Base-by-base conservation (phyloP, 2,888 invertebrate species). In the Cotesia congregata region DNA sequence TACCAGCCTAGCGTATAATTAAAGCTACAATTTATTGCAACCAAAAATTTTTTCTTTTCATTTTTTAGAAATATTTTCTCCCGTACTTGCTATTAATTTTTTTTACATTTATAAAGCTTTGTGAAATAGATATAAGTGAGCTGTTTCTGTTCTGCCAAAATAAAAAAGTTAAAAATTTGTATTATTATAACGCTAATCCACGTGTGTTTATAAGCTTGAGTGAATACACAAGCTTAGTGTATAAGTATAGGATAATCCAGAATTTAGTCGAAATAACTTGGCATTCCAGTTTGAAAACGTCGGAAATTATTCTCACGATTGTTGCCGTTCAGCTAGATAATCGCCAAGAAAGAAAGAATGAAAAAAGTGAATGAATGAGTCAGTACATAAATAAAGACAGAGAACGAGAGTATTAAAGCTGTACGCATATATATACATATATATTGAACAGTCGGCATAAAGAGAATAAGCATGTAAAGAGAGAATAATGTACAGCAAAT, bases 1-100 rank as follows among this genome's bases (percentile, higher is more conserved):
- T 83, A 84, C 84, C 83, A 81, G 82, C 85, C 85, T 84, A 83
- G 83, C 83, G 83, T 83, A 81, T 84, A 83, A 83, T 86, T 86
- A 83, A 81, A 79, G 81, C 76, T 81, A 76, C 82, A 86, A 86
- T 85, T 86, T 84, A 86, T 17, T 86, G 84, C 84, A 82, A 82
- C 77, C 80, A 76, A 74, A 81, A 82, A 83, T 81, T 83, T 79
- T 80, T 62, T 15, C 62, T 62, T 2, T 20, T 62, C 30, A 30
- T 50, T 50, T 12, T 50, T 12, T 7, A 9, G 50, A 2, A 50
- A 50, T 50, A 50, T 1, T 50, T 65, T 20, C 59, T 59, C 60
- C 30, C 78, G 80, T 75, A 79, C 79, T 81, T 82, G 80, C 80
- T 86, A 85, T 84, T 86, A 87, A 86, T 87, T 87, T 85, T 85